These are phyloP conservation scores for Puma concolor DNA, from an alignment of 2,113 vertebrate genomes.

Conservation along the genomic window DNA sequence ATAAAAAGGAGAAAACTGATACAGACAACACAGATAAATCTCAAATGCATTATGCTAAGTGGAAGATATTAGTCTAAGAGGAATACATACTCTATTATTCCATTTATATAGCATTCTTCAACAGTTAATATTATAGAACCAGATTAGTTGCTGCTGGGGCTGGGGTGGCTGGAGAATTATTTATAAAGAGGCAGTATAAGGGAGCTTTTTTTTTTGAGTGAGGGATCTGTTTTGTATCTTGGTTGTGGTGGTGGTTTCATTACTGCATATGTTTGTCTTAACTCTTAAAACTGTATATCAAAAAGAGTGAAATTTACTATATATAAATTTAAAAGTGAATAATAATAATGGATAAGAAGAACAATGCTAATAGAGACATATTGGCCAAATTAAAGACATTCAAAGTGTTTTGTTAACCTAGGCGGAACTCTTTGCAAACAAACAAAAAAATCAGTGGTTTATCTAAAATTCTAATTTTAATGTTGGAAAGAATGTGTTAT, in stretches of 20 bases:
- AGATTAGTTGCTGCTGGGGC: background rate
- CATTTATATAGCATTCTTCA: background rate
- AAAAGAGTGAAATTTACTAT: background rate
- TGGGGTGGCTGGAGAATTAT: background rate
- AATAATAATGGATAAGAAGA: background rate
- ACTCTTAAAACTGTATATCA: background rate
- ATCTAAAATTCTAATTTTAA: conserved; percentile 19
- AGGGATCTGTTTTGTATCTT: background rate
- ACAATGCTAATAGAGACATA: background rate
- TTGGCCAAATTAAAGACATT: background rate
- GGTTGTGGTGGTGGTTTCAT: background rate
- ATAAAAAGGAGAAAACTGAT: background rate
- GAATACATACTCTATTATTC: background rate
- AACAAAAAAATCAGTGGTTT: background rate
- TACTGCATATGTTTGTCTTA: background rate
- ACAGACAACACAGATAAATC: background rate
- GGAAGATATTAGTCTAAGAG: background rate
- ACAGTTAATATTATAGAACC: background rate
- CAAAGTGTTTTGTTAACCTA: background rate
- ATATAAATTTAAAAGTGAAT: background rate
- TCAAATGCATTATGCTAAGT: background rate
- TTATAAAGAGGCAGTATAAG: background rate
- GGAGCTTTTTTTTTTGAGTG: background rate
- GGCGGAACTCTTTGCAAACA: background rate
- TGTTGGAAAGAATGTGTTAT: background rate